Evolutionary conservation across 1,140 invertebrate genomes (phyloP), one percentile per base, ranked within the genome.

Genomic region (Hestina assimilis): DNA sequence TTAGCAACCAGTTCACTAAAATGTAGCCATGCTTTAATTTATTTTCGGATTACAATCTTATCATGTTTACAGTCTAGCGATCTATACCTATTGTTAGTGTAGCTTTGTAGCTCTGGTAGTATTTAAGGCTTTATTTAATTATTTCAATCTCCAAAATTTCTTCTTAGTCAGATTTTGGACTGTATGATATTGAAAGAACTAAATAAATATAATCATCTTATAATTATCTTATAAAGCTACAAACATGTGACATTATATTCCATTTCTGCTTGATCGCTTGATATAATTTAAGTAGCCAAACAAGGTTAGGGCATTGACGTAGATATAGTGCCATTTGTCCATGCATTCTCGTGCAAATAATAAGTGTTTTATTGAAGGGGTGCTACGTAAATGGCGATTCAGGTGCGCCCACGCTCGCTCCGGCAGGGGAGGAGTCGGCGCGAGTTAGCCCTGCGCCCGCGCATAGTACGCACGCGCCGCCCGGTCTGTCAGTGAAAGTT

Each of bases 371-470:
- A 38, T 15, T 47, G 4, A 43, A 48, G 63, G 80, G 83, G 75
- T 83, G 70, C 61, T 66, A 69, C 78, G 63, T 71, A 83, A 75
- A 82, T 75, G 79, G 81, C 50, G 38, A 72, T 79, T 79, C 78
- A 67, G 77, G 74, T 83, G 72, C 72, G 69, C 79, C 79, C 59
- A 83, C 81, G 42, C 61, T 21, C 26, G 20, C 38, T 23, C 60
- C 55, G 63, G 71, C 66, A 63, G 69, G 69, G 77, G 79, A 77
- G 71, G 79, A 63, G 41, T 46, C 23, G 28, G 43, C 73, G 72
- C 69, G 70, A 87, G 83, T 87, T 54, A 69, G 79, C 76, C 81
- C 79, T 83, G 73, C 75, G 79, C 66, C 55, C 53, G 78, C 81
- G 78, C 69, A 58, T 20, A 48, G 53, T 69, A 57, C 67, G 75